A percentile compares a stretch with the other conserved stretches of the same genome.
phyloP scores from a whole-genome alignment of 2,888 invertebrate genomes.

The Chirona hameri region DNA sequence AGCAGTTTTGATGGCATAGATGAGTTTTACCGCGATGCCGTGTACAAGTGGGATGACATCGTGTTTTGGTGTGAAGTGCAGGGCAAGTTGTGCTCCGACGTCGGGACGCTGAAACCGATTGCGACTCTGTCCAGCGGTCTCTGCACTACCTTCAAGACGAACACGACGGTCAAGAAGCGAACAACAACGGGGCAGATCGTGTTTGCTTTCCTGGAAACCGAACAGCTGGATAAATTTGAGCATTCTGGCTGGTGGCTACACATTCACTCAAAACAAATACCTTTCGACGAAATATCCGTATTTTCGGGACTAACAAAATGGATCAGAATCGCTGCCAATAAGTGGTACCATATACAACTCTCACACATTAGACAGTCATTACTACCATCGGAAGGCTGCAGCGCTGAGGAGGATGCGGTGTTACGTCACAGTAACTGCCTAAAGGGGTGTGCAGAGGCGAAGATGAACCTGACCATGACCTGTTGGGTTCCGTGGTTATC shows the following conservation, averaged over 20 bases:
- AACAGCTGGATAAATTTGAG: neutral
- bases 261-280: neutral
- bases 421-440: neutral
- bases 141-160: neutral
- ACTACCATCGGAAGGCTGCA: neutral
- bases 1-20: neutral
- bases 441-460: neutral
- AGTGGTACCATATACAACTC: neutral
- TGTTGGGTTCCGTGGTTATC: neutral
- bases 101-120: neutral
- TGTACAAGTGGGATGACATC: neutral
- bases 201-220: neutral
- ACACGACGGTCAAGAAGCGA: neutral
- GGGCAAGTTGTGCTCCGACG: neutral
- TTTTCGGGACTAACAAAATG: neutral
- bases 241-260: neutral
- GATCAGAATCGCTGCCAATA: neutral
- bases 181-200: neutral
- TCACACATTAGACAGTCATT: neutral
- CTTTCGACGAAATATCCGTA: neutral
- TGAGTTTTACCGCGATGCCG: neutral
- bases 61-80: neutral
- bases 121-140: neutral
- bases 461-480: neutral
- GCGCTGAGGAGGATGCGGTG: neutral